A percentile compares a stretch with the other conserved stretches of the same genome.
phyloP scores from a whole-genome alignment of 2,888 invertebrate species.

The Heliconius hortense region DNA sequence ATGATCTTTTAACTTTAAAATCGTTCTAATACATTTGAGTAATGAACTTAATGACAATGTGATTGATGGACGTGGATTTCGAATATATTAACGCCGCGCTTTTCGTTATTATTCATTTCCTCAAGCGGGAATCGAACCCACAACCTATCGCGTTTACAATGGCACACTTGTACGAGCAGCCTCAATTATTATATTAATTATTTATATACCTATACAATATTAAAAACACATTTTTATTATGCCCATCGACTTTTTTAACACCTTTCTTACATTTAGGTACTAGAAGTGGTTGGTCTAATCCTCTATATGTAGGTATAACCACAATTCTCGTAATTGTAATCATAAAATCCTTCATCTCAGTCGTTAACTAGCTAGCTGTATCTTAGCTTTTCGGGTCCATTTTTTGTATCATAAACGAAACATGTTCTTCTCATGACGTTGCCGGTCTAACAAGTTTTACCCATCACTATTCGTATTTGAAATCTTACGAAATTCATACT shows the following conservation, averaged over 20 bases:
- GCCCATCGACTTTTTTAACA: too few species aligned
- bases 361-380: not conserved
- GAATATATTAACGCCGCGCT: too few species aligned
- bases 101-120: too few species aligned
- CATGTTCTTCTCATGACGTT: not conserved
- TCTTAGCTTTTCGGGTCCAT: not conserved
- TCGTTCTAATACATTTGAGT: not conserved
- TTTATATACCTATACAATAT: too few species aligned
- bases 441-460: conserved; percentile 1
- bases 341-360: not conserved
- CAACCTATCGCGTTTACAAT: too few species aligned
- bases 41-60: not conserved
- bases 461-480: not conserved
- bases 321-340: not conserved
- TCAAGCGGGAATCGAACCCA: too few species aligned
- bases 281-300: too few species aligned
- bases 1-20: too few species aligned
- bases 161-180: too few species aligned
- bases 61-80: not conserved
- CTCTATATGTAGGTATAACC: not conserved
- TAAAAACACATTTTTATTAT: too few species aligned
- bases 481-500: not conserved
- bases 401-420: not conserved
- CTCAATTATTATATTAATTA: too few species aligned
- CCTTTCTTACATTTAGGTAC: too few species aligned